Evolutionary conservation across 1,140 invertebrate genomes (phyloP), one percentile per base, ranked within the genome.

Genomic region (Aphelenchoides fujianensis): DNA sequence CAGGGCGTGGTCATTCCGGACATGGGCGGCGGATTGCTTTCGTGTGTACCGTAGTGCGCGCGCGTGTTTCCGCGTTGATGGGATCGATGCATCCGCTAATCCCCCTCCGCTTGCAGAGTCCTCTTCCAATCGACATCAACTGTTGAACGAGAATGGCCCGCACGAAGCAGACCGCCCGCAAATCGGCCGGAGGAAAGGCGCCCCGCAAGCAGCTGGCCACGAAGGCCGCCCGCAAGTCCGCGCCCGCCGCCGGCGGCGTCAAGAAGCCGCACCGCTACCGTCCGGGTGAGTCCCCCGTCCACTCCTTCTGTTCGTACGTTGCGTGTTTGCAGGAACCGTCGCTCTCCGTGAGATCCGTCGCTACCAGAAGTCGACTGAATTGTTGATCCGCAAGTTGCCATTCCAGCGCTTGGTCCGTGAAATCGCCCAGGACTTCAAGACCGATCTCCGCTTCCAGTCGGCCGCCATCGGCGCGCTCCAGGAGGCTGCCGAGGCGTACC

Each of bases 401-500:
- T 87, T 87, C 79, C 87, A 88, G 70, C 80, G 86, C 54, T 79
- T 87, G 28, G 86, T 87, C 30, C 79, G 86, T 74, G 91, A 93
- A 88, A 92, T 93, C 74, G 91, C 92, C 2, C 92, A 93, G 76
- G 91, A 93, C 85, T 88, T 88, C 85, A 88, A 88, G 79, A 91
- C 90, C 27, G 91, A 92, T 85, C 82, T 92, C 31, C 88, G 91
- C 31, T 66, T 66, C 63, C 91, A 92, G 83, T 90, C 89, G 75
- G 89, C 90, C 9, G 91, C 91, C 19, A 90, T 92, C 73, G 89
- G 89, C 61, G 90, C 91, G 53, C 84, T 91, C 30, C 89, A 92
- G 88, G 92, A 94, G 88, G 92, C 92, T n/a, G 91, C 90, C 78
- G 92, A 94, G 84, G 91, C 92, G 28, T 93, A 92, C 81, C 83